Base-by-base conservation (phyloP, 2,113 vertebrate species). In the Platichthys flesus region DNA sequence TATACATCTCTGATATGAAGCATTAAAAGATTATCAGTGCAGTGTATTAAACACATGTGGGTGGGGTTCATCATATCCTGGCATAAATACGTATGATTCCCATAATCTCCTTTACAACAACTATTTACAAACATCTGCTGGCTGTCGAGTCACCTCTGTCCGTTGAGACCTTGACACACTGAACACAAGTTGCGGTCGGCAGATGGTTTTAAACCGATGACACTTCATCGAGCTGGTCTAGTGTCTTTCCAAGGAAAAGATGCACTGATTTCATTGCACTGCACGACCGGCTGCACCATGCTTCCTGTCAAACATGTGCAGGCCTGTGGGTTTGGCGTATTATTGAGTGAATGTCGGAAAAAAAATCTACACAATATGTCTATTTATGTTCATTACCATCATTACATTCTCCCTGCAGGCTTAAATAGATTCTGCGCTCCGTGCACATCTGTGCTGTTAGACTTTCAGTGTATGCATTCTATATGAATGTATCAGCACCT, bases 41-140 rank as follows among this genome's bases (percentile, higher is more conserved):
- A 18, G 52, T 23, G 28, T 68, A 61, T 69, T 60, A 66, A 61
- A 68, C 40, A 64, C 35, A 23, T 26, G 57, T 71, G 81, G 28
- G 75, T 63, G 59, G 64, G 78, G 71, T 60, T 77, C 12, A 76
- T 76, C 51, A 67, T 42, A 66, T 75, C 64, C 67, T 57, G 28
- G 60, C 74, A 78, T 78, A 74, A 79, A 83, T 76, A 62, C 71
- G 60, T 65, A 73, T 73, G 57, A 86, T 71, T 71, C 78, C 23
- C 51, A 70, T 81, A 79, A 85, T 83, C 71, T 69, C 7, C 70
- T 78, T 71, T 57, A 56, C 18, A 14, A 42, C 8, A 6, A 37
- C 49, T 78, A 67, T 71, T 66, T 24, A 56, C 18, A 28, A 71
- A 58, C 71, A 76, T 83, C 73, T 79, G 72, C 10, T 26, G n/a